phyloP scores from a whole-genome alignment of 2,113 vertebrate genomes.

The Gallinago jamesoni region DNA sequence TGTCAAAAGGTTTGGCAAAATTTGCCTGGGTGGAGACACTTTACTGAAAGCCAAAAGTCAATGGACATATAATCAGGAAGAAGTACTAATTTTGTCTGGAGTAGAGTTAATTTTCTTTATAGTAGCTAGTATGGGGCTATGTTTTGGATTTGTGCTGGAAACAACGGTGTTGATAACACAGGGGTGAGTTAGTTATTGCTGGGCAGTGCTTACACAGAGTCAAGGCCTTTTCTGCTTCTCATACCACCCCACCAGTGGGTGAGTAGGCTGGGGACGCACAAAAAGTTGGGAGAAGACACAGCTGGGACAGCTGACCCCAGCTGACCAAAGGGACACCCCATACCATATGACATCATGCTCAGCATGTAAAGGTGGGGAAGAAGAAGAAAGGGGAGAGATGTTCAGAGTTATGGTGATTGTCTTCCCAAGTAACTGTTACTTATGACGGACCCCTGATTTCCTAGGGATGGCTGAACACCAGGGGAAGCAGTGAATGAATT shows the following conservation, averaged over 20 bases:
- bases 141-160: background rate
- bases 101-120: background rate
- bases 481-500: background rate
- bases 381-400: background rate
- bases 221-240: background rate
- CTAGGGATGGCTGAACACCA: background rate
- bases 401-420: background rate
- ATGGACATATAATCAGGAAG: background rate
- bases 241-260: background rate
- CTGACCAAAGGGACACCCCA: background rate
- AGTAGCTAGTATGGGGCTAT: background rate
- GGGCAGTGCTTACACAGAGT: background rate
- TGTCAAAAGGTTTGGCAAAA: background rate
- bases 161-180: background rate
- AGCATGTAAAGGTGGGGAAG: background rate
- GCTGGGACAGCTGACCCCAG: background rate
- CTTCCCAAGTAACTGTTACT: background rate
- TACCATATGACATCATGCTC: background rate
- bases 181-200: background rate
- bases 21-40: background rate
- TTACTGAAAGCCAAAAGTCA: background rate
- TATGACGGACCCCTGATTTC: background rate
- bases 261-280: background rate
- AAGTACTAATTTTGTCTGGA: background rate
- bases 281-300: background rate